phyloP scores from a whole-genome alignment of 2,797 vertebrate species.

The Uromys caudimaculatus region DNA sequence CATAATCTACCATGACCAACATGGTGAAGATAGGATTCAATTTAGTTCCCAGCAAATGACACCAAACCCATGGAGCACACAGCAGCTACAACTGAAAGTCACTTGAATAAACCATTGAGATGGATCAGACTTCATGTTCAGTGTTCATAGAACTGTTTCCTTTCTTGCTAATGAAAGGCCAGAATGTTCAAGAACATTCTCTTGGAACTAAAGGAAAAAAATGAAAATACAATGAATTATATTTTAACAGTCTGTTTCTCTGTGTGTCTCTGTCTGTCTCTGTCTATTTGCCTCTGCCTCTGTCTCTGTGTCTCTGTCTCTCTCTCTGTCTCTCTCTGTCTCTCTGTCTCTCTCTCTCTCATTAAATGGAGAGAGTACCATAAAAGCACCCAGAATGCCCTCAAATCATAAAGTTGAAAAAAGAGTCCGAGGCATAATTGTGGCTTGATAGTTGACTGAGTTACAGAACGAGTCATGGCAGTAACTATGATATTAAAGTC shows the following conservation, averaged over 20 bases:
- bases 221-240: constrained; percentile 4
- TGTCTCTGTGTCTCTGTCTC: not conserved
- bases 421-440: not conserved
- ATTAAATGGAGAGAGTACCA: not conserved
- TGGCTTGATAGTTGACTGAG: not conserved
- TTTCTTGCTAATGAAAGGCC: constrained; percentile 54
- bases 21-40: constrained; percentile 29
- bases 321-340: not conserved
- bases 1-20: constrained; percentile 4
- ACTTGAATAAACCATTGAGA: constrained; percentile 39
- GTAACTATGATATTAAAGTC: not conserved
- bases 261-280: not conserved
- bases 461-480: not conserved
- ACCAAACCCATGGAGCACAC: constrained; percentile 45
- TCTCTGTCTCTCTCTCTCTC: not conserved
- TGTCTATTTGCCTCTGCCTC: not conserved
- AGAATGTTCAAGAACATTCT: constrained; percentile 45
- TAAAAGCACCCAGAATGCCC: not conserved
- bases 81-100: constrained; percentile 67
- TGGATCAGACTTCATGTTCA: constrained; percentile 65
- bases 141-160: constrained; percentile 48
- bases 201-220: constrained; percentile 10
- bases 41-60: constrained; percentile 61
- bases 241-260: not conserved
- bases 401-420: not conserved